Conservation (phyloP, 2,888 invertebrate genomes). For the Flabesymbios commensalis region DNA sequence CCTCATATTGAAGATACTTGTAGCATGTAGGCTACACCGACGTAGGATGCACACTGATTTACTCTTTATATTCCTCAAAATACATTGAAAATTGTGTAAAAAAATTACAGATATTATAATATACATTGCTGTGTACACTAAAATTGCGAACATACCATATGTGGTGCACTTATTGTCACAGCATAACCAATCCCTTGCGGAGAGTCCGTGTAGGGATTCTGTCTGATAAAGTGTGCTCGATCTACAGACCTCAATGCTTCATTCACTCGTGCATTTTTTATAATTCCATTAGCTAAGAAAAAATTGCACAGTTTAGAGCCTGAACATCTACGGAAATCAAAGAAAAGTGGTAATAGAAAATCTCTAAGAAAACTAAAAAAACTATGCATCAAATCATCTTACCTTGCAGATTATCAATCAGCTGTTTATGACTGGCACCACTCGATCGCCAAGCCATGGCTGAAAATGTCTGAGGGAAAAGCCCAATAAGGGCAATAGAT, state of each 20-base stretch:
- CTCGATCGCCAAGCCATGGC: constrained; percentile 40
- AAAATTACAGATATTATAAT: no score
- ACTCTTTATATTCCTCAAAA: no score
- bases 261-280: constrained; percentile 49
- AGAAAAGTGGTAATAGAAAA: no score
- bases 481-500: no score
- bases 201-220: constrained; percentile 56
- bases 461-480: neutral
- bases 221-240: constrained; percentile 50
- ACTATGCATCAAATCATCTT: constrained; percentile 1
- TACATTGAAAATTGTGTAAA: no score
- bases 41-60: no score
- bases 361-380: neutral
- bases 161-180: constrained; percentile 67
- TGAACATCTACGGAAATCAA: no score
- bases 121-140: no score
- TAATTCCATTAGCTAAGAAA: constrained; percentile 54
- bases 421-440: constrained; percentile 30
- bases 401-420: constrained; percentile 37
- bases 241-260: constrained; percentile 59
- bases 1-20: no score
- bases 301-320: no score
- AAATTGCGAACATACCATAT: constrained; percentile 61
- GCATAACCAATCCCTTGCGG: constrained; percentile 82
- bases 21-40: no score